Percentiles rank a stretch among this genome's conserved stretches.
These are phyloP conservation scores for Centrocercus urophasianus DNA, from an alignment of 2,113 vertebrate species.

Conservation along the genomic window DNA sequence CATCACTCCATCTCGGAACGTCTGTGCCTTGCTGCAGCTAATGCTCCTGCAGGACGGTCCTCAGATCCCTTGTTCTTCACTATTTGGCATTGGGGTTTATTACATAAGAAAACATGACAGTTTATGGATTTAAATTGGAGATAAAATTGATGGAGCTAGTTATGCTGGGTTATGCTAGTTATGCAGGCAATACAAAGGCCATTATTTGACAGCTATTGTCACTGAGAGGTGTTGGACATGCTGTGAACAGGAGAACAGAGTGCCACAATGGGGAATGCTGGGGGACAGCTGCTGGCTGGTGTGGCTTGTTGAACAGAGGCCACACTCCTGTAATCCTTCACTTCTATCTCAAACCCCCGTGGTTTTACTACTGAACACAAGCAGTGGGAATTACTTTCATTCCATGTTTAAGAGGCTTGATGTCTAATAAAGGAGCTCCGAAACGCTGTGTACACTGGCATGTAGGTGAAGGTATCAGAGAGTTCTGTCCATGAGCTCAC, in stretches of 20 bases:
- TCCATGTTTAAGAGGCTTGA: accelerated
- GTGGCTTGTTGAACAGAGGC: not conserved
- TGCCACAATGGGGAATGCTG: accelerated
- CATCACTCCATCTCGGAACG: not conserved
- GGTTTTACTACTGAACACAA: not conserved
- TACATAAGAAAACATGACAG: not conserved
- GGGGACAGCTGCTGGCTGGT: not conserved
- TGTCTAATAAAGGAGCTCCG: not conserved
- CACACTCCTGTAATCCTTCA: not conserved
- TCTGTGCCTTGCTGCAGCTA: not conserved
- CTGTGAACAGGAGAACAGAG: accelerated
- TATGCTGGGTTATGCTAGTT: not conserved
- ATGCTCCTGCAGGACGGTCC: not conserved
- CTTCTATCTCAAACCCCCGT: not conserved
- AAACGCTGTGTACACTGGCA: not conserved
- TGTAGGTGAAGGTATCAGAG: not conserved
- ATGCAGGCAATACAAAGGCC: not conserved
- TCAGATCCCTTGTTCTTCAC: not conserved
- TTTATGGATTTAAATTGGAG: not conserved
- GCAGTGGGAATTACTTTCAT: not conserved
- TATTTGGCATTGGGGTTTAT: not conserved
- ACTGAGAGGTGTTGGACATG: not conserved
- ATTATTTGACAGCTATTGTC: not conserved
- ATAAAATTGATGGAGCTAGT: not conserved
- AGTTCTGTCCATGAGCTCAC: accelerated